Evolutionary conservation across 92 coral and sea anemone genomes (phyloP), one percentile per base, ranked within the genome.

Genomic region (Palythoa grandiflora): DNA sequence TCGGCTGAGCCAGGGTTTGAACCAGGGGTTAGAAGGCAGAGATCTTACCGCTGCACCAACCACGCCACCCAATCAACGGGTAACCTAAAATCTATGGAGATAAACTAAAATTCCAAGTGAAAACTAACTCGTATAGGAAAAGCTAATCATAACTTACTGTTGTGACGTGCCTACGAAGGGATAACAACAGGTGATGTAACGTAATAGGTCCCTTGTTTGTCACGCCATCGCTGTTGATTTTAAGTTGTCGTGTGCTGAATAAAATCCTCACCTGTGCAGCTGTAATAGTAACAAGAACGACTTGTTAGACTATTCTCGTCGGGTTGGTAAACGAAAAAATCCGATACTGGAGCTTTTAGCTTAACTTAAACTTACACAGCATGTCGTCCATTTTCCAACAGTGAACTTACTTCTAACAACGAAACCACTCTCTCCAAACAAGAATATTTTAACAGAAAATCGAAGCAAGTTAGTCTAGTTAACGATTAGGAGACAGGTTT

Each of bases 251-350:
- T 47, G 90, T 89, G 80, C 96, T 94, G 88, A 95, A 92, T 21
- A 97, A 91, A 83, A 97, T 91, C 73, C 95, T 87, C 85, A 97
- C 73, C 88, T 94, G 96, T 37, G 97, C 96, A 66, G 98, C 99
- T 97, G 93, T 19, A 87, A 91, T 20, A 83, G 40, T 66, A 44
- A 79, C 35, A 35, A 21, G 5, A 28, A 53, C 11, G 14, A 21
- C 37, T 12, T 66, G 39, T 65, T 21, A 65, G 85, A 48, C 10
- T 63, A 39, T 17, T 3, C 28, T 63, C 51, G 13, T 7, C 6
- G 20, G 68, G 20, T 61, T 21, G 2, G 1, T 21, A 4, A 11
- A 11, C 12, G 3, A 13, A 14, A 59, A 13, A 3, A 11, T 0
- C 19, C 17, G 19, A 59, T 12, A 59, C 6, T 2, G 65, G 5